Evolutionary conservation across 2,888 invertebrate genomes (phyloP), one percentile per base, ranked within the genome.

Genomic region (Horisme vitalbata): DNA sequence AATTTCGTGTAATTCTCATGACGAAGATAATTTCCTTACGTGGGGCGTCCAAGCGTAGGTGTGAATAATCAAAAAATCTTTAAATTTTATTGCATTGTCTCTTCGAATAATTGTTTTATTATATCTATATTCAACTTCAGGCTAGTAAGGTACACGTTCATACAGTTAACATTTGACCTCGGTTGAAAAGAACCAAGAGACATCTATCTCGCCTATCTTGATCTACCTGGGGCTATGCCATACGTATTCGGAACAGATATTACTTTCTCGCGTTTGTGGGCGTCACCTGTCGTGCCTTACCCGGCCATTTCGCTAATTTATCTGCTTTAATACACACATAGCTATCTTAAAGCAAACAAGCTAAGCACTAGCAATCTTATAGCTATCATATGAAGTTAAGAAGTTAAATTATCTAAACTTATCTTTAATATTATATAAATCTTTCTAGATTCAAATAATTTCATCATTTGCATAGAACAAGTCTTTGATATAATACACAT

Each of bases 221-320:
- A 27, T 34, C 28, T 45, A 38, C 53, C 52, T 28, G 44, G 41
- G 45, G 49, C 55, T 37, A 41, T 32, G 43, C 31, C 26, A 34
- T 53, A 52, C 52, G 58, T 51, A 57, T 48, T 44, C 48, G 35
- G 46, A 52, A 45, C 46, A 60, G 66, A 67, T 63, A 65, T 64
- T 66, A 75, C 79, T 81, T 81, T 82, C 81, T 68, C 73, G 68
- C 59, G 52, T 30, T 53, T 52, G 78, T 81, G 75, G 81, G 79
- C 79, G 80, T 71, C 75, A 74, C 79, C 79, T 78, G 75, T 68
- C 68, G 75, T 72, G 69, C 70, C 59, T 57, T 74, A 75, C 52
- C n/a, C 38, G 34, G 10, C 73, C 64, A 65, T 62, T 59, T 59
- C 59, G 68, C 46, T 27, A 52, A 54, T 46, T 46, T 49, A 43